Conservation (phyloP, 1,140 invertebrate species). For the Octopus bimaculoides region DNA sequence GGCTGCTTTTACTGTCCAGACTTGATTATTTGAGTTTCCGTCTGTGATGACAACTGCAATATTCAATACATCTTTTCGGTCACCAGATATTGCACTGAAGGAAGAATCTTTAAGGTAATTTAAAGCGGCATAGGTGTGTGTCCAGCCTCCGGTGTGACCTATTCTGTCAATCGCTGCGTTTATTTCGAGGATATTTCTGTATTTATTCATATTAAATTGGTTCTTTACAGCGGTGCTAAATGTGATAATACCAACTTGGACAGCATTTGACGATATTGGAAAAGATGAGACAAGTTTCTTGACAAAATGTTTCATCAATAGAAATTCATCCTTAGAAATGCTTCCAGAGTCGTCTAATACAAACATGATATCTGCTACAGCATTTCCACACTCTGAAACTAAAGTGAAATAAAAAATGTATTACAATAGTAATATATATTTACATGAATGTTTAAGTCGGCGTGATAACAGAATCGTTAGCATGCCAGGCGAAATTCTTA, state of each 20-base stretch:
- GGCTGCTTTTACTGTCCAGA: slow-evolving; percentile 25
- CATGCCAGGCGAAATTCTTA: too few relatives aligned
- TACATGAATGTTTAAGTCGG: too few relatives aligned
- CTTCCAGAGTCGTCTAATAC: slow-evolving; percentile 41
- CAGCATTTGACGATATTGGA: slow-evolving; percentile 9
- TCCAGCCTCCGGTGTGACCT: background rate
- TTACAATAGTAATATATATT: background rate
- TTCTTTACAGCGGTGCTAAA: slow-evolving; percentile 32
- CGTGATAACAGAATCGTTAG: too few relatives aligned
- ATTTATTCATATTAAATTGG: slow-evolving; percentile 17
- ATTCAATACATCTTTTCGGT: slow-evolving; percentile 12
- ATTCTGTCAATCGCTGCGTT: slow-evolving; percentile 10
- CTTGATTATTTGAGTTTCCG: slow-evolving; percentile 21
- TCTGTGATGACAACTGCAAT: slow-evolving; percentile 24
- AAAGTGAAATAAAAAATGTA: too few relatives aligned
- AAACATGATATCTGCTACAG: slow-evolving; percentile 37
- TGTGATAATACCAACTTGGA: slow-evolving; percentile 24
- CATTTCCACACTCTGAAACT: too few relatives aligned
- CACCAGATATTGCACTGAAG: slow-evolving; percentile 21
- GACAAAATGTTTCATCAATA: slow-evolving; percentile 38
- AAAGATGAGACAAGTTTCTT: slow-evolving; percentile 23
- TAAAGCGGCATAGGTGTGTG: slow-evolving; percentile 15
- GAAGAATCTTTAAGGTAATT: slow-evolving; percentile 4
- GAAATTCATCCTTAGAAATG: slow-evolving; percentile 34
- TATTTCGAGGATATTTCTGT: background rate